Percentiles rank a stretch among this genome's conserved stretches.
Evolutionary conservation across 2,797 vertebrate species (phyloP).

Genomic region (Dendrocincla fuliginosa): DNA sequence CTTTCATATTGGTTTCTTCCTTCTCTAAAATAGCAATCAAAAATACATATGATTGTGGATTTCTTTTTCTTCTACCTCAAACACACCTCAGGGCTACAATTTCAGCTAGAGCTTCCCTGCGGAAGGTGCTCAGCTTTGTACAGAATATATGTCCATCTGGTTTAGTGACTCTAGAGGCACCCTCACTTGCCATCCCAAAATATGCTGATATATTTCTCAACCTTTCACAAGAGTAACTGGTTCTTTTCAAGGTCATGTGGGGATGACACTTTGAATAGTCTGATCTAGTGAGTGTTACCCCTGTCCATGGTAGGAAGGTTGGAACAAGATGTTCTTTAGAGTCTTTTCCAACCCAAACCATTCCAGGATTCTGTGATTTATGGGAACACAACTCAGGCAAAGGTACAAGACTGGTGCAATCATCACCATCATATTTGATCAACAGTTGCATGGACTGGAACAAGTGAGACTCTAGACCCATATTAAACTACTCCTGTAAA

Average conservation of each 20-base stretch:
- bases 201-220: not conserved
- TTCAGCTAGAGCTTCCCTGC: not conserved
- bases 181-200: not conserved
- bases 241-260: not conserved
- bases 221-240: not conserved
- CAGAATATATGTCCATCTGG: not conserved
- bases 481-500: not conserved
- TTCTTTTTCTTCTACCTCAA: not conserved
- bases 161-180: not conserved
- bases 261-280: not conserved
- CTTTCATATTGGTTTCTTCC: slow-evolving; percentile 86
- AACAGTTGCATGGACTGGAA: not conserved
- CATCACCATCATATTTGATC: not conserved
- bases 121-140: not conserved
- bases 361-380: not conserved
- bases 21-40: slow-evolving; percentile 76
- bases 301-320: not conserved
- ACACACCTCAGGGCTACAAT: not conserved
- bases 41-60: not conserved
- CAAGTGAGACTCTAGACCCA: not conserved
- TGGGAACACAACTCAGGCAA: not conserved
- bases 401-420: not conserved
- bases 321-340: not conserved
- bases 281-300: not conserved
- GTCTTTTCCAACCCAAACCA: not conserved